Evolutionary conservation across 2,888 invertebrate genomes (phyloP).

Genomic region (Paralinhomoeus sp.): DNA sequence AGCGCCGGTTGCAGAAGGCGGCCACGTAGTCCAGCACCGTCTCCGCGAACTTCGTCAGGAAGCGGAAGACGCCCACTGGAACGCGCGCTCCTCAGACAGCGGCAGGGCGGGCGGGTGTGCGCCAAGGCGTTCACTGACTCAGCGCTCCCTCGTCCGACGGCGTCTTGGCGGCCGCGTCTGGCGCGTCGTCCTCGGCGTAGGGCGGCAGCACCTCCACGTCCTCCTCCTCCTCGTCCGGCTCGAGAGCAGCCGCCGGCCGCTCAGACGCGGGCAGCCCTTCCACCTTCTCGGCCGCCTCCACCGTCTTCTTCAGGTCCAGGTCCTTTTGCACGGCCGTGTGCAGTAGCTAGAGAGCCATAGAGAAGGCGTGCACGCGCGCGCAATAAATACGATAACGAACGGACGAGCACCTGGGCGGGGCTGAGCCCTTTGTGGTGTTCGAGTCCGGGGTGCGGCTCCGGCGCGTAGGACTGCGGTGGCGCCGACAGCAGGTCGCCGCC

Average conservation of each 20-base stretch:
- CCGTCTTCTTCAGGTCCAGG: conserved; percentile 14
- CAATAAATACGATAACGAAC: too few relatives aligned
- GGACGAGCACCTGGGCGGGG: conserved; percentile 14
- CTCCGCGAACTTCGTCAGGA: conserved; percentile 9
- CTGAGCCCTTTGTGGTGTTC: conserved; percentile 16
- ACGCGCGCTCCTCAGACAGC: too few relatives aligned
- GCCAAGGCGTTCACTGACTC: neutral
- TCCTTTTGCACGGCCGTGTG: conserved; percentile 18
- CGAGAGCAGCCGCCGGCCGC: neutral
- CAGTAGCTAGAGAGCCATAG: conserved; percentile 14
- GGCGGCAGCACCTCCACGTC: neutral
- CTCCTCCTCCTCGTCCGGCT: neutral
- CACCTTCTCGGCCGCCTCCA: conserved; percentile 15
- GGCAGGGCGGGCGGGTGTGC: too few relatives aligned
- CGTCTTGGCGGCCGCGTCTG: neutral
- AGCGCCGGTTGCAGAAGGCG: conserved; percentile 46
- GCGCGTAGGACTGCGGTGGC: too few relatives aligned
- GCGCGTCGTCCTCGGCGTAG: neutral
- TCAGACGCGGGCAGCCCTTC: conserved; percentile 12
- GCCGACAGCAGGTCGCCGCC: conserved; percentile 8
- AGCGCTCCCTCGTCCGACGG: neutral
- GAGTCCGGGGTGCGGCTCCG: conserved; percentile 10
- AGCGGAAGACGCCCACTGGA: conserved; percentile 4
- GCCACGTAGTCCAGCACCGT: conserved; percentile 9
- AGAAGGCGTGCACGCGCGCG: neutral